These are phyloP conservation scores for Leptinotarsa tumamoca DNA, from an alignment of 2,888 invertebrate genomes.

Conservation along the genomic window DNA sequence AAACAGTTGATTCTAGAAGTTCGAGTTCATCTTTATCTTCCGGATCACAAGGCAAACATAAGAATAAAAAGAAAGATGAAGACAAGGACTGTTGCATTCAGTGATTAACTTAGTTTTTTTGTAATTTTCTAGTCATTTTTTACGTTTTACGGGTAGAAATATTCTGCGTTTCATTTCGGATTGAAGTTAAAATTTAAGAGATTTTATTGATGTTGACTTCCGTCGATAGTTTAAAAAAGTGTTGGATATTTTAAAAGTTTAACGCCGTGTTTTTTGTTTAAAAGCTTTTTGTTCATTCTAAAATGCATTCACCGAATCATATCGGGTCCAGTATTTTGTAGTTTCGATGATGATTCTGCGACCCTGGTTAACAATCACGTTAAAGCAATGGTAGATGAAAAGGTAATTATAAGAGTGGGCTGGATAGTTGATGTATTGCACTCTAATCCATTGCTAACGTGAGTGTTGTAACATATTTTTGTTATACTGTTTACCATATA, in stretches of 20 bases:
- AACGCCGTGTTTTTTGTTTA: slow-evolving; percentile 38
- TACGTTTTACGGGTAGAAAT: slow-evolving; percentile 57
- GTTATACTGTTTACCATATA: slow-evolving; percentile 29
- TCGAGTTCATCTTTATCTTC: slow-evolving; percentile 24
- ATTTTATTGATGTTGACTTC: slow-evolving; percentile 50
- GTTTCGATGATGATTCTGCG: slow-evolving; percentile 50
- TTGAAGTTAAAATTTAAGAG: slow-evolving; percentile 45
- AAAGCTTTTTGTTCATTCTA: slow-evolving; percentile 43
- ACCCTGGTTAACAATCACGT: slow-evolving; percentile 64
- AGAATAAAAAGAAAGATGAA: slow-evolving; percentile 42
- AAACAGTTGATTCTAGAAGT: slow-evolving; percentile 43
- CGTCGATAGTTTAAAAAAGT: slow-evolving; percentile 56
- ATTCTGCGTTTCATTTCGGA: slow-evolving; percentile 54
- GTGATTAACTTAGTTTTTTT: slow-evolving; percentile 51
- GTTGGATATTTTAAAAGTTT: slow-evolving; percentile 44
- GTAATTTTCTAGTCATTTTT: slow-evolving; percentile 61
- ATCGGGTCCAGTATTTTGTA: slow-evolving; percentile 48
- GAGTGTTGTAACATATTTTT: slow-evolving; percentile 61
- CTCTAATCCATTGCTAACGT: slow-evolving; percentile 67
- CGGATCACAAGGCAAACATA: slow-evolving; percentile 34
- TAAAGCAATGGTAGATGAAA: slow-evolving; percentile 64
- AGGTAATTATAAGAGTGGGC: slow-evolving; percentile 64
- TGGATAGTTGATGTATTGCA: slow-evolving; percentile 52
- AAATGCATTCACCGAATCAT: slow-evolving; percentile 59
- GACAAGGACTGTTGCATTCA: slow-evolving; percentile 61